Base-by-base conservation (phyloP, 2,113 vertebrate species). In the Prochilodus magdalenae region DNA sequence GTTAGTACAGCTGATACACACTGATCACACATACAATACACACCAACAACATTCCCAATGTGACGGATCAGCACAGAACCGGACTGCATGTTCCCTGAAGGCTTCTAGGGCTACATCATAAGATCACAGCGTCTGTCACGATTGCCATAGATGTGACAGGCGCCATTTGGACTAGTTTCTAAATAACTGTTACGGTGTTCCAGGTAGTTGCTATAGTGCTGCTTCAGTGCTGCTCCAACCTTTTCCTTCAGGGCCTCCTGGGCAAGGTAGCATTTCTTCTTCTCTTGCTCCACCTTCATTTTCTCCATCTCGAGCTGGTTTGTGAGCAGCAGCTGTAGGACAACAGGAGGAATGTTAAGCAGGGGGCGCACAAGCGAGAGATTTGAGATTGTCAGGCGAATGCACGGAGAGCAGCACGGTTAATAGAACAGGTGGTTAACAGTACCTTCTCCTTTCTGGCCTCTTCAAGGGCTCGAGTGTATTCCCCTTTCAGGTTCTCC, bases 281-380 rank as follows among this genome's bases (percentile, higher is more conserved):
- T 98, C 91, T 99, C 98, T 87, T 99, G 97, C 87, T 99, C 98
- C 87, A 97, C 96, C 90, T 97, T 99, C 96, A 99, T 96, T 90
- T 96, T 99, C 89, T 99, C 98, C 96, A 99, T 98, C 93, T 99
- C 98, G 84, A 99, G 89, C 75, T 99, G 98, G 92, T 96, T 98
- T 84, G 91, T 87, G 75, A 99, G 89, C 47, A 98, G 88, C 0
- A 91, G 90, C 98, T 99, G 71, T 57, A 77, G 20, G 22, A 22
- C 59, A 67, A 18, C n/a, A 83, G 18, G 63, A 27, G 59, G 16
- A 40, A 7, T 44, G 40, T 44, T 44, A 10, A 44, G 40, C 11
- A 10, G 40, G 40, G n/a, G 5, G 8, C 11, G 40, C 40, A 44
- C 1, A 10, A 44, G 40, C 11, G 8, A 44, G 11, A 60, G 1